phyloP scores from a whole-genome alignment of 2,113 vertebrate species.

The Aythya baeri region DNA sequence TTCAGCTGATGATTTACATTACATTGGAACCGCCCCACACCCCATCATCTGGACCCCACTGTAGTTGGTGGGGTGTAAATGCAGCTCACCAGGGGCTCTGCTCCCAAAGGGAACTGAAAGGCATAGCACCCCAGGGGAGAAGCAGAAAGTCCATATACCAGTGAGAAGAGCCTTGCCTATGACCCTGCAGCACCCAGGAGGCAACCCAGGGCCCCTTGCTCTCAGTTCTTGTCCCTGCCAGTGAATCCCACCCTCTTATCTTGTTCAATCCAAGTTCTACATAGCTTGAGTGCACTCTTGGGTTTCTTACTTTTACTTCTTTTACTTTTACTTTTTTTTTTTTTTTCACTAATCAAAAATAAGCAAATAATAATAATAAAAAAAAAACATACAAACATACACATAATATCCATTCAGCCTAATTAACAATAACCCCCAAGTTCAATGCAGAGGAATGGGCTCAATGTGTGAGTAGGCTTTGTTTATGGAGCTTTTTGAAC shows the following conservation, averaged over 20 bases:
- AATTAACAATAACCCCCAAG: not conserved
- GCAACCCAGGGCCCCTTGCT: not conserved
- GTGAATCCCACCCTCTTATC: not conserved
- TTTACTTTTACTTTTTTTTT: not conserved
- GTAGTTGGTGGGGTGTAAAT: not conserved
- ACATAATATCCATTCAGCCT: not conserved
- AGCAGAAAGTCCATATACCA: not conserved
- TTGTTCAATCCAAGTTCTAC: not conserved
- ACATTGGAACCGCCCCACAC: not conserved
- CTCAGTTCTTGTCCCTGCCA: not conserved
- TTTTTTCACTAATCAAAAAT: not conserved
- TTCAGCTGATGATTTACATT: conserved; percentile 16
- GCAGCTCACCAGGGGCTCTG: not conserved
- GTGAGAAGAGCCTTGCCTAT: not conserved
- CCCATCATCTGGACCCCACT: not conserved
- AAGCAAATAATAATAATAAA: not conserved
- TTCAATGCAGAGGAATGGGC: not conserved
- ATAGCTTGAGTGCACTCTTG: not conserved
- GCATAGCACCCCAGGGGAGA: accelerated
- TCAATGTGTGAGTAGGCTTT: not conserved
- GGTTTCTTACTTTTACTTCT: not conserved
- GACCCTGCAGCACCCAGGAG: not conserved
- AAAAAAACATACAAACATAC: not conserved
- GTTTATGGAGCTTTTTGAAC: not conserved
- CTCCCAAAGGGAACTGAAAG: not conserved